Base-by-base conservation (phyloP, 2,888 invertebrate species). In the Troides aeacus region DNA sequence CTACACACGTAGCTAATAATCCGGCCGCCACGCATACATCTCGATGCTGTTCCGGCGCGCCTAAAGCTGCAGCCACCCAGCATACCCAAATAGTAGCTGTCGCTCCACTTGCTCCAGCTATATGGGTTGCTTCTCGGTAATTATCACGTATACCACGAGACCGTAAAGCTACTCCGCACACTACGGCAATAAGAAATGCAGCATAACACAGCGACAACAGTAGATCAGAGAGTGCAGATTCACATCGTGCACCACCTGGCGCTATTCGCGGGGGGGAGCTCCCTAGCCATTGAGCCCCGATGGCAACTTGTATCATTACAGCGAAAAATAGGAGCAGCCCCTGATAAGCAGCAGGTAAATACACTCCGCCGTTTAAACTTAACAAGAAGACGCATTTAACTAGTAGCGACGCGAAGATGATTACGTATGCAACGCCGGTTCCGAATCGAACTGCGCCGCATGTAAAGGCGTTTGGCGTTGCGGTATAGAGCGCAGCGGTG, bases 321-420 rank as follows among this genome's bases (percentile, higher is more conserved):
- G 98, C 97, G 85, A 98, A 98, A 79, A 97, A 95, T 76, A 98
- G 93, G 77, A 99, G 94, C 42, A 98, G 94, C 74, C 95, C 96
- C 90, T 98, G 98, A 88, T 98, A 98, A 18, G 97, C 96, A 10
- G 98, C 97, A 67, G 98, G 98, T 68, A 98, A 93, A 84, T 98
- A 98, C 64, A 98, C 97, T 72, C 97, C 97, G 67, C 97, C 96
- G 88, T 98, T 97, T 72, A 98, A 94, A 82, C 98, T 97, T 76
- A 98, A 95, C 72, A 98, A 94, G 86, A 98, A 98, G 76, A 98
- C 97, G 87, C 98, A 97, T 90, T 99, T 98, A 74, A 98, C 98
- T 78, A 99, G 94, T 64, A 99, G 94, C 0, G 98, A 96, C 58
- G 97, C 97, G 87, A 98, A 98, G 72, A 98, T 96, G 69, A 98